Evolutionary conservation across 2,797 vertebrate species (phyloP).

Genomic region (Coccyzus lansbergi): DNA sequence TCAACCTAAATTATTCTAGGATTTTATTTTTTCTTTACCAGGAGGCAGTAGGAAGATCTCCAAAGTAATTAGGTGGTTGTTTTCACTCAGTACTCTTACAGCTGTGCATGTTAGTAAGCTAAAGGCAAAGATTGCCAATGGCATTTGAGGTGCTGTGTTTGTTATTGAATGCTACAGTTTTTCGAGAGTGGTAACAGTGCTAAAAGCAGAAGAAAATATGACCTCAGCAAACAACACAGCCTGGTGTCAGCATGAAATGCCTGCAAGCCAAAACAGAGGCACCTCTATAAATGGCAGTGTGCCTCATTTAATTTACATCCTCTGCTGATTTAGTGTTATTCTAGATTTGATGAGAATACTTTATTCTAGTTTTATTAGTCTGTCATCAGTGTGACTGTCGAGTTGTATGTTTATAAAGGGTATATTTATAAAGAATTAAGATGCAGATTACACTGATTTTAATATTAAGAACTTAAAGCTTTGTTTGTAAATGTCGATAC

Average conservation of each 20-base stretch:
- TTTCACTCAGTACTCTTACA: background rate
- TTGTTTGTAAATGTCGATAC: background rate
- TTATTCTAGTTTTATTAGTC: background rate
- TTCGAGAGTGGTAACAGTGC: background rate
- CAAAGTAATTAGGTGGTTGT: background rate
- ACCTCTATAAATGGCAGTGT: background rate
- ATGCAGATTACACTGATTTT: background rate
- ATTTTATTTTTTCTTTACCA: background rate
- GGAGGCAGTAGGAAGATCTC: background rate
- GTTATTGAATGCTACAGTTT: background rate
- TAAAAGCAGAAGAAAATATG: conserved; percentile 7
- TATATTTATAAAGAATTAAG: background rate
- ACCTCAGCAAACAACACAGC: background rate
- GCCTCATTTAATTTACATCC: background rate
- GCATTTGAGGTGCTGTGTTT: background rate
- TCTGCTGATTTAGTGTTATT: background rate
- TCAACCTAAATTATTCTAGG: background rate
- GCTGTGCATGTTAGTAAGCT: background rate
- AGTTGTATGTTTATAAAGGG: background rate
- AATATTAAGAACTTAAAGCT: background rate
- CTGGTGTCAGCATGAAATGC: background rate
- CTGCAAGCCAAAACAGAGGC: background rate
- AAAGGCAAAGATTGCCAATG: background rate
- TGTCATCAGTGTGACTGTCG: background rate
- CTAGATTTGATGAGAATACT: background rate